Evolutionary conservation across 2,113 vertebrate genomes (phyloP).

Genomic region (Aldabrachelys gigantea): DNA sequence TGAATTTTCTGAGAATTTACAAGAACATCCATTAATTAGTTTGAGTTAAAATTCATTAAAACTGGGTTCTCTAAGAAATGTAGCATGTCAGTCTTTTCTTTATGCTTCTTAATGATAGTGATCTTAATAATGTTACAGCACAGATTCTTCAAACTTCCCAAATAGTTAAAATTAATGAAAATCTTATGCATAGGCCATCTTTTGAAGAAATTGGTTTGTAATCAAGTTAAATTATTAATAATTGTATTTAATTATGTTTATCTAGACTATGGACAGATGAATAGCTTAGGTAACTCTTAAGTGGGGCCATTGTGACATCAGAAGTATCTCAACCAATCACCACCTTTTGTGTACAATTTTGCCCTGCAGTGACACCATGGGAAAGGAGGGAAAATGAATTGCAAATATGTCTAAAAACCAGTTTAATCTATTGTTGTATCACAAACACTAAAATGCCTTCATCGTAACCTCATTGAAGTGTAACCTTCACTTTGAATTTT

Average conservation of each 20-base stretch:
- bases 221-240: not conserved
- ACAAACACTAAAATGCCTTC: not conserved
- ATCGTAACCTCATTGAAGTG: not conserved
- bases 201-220: not conserved
- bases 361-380: not conserved
- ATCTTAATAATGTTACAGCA: not conserved
- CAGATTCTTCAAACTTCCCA: not conserved
- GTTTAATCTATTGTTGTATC: not conserved
- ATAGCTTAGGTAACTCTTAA: constrained; percentile 17
- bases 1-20: not conserved
- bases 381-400: not conserved
- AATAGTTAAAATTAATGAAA: not conserved
- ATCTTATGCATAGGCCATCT: not conserved
- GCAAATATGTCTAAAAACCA: not conserved
- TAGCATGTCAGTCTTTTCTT: not conserved
- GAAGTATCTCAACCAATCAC: not conserved
- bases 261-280: not conserved
- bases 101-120: not conserved
- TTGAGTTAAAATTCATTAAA: constrained; percentile 41
- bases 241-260: not conserved
- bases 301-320: not conserved
- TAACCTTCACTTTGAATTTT: constrained; percentile 3
- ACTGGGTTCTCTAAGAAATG: not conserved
- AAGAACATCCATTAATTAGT: constrained; percentile 14
- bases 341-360: constrained; percentile 5